Percentiles rank a stretch among this genome's conserved stretches.
Evolutionary conservation across 1,140 invertebrate genomes (phyloP).

Genomic region (Cydia amplana): DNA sequence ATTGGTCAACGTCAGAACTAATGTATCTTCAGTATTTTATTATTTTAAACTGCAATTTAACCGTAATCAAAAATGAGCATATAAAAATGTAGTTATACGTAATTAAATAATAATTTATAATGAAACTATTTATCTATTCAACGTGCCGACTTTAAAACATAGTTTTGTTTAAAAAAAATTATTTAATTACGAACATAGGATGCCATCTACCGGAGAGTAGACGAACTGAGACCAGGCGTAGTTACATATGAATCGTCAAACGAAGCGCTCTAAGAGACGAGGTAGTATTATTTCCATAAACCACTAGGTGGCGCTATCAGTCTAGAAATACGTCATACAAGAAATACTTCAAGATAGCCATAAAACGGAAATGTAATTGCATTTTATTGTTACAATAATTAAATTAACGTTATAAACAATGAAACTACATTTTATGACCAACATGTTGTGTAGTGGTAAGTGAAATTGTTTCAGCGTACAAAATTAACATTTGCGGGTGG

Average conservation of each 20-base stretch:
- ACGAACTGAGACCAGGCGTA: not conserved
- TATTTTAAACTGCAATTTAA: no score
- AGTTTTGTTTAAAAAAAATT: no score
- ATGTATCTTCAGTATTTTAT: not conserved
- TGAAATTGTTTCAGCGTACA: slow-evolving; percentile 13
- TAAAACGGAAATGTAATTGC: not conserved
- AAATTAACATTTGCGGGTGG: not conserved
- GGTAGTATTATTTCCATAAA: not conserved
- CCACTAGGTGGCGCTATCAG: not conserved
- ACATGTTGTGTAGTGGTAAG: not conserved
- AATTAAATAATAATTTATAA: no score
- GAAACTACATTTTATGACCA: not conserved
- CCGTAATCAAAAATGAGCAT: no score
- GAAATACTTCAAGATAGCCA: not conserved
- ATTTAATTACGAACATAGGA: not conserved
- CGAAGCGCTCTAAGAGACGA: not conserved
- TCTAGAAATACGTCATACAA: not conserved
- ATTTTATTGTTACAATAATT: not conserved
- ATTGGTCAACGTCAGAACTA: not conserved
- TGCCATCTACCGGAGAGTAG: not conserved
- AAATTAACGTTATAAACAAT: not conserved
- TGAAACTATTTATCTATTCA: no score
- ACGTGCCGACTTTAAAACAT: no score
- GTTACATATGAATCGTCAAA: not conserved
- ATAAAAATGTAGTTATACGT: no score